Evolutionary conservation across 53 echinoderm and acorn worm genomes (phyloP), one percentile per base, ranked within the genome.

Genomic region (Pentamera pediparva): DNA sequence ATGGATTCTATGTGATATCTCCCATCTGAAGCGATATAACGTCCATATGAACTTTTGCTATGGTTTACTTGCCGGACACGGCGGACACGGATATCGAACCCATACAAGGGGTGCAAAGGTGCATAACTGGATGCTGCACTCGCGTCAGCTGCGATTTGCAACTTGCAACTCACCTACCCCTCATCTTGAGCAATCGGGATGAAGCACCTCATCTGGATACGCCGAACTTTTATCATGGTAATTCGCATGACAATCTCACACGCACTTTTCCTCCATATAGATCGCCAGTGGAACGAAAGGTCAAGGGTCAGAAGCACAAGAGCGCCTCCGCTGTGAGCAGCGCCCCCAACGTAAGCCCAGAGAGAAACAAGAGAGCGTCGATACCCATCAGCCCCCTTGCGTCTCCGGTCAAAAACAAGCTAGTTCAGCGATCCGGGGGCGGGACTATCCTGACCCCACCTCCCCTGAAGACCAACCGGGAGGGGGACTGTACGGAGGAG

Each of bases 221-320:
- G n/a, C n/a, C n/a, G 47, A 13, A 45, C 47, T 18, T 18, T 45
- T 45, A 18, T 13, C 18, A 45, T 18, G 47, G 13, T 18, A 45
- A 18, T 45, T 15, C 18, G 18, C 18, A 45, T 45, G 47, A 57
- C 17, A 1, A 57, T 30, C 31, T 27, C 31, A 17, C 31, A 7
- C 17, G 25, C 31, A 6, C 6, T 65, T 39, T 65, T 37, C 30
- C 17, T 24, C 19, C 43, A 12, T 47, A 18, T 49, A 84, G 84
- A 38, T 71, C 84, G 1, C 84, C 84, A 3, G 78, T 84, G 50
- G 84, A 84, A 39, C 78, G 84, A 4, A 61, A 50, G 32, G 84
- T 78, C 4, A 77, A 70, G 19, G n/a, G n/a, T n/a, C 78, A 84
- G 65, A 70, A 54, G 36, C 52, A 72, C 19, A 54, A 53, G 30